Evolutionary conservation across 2,113 vertebrate genomes (phyloP).

Genomic region (Aspiorhynchus laticeps): DNA sequence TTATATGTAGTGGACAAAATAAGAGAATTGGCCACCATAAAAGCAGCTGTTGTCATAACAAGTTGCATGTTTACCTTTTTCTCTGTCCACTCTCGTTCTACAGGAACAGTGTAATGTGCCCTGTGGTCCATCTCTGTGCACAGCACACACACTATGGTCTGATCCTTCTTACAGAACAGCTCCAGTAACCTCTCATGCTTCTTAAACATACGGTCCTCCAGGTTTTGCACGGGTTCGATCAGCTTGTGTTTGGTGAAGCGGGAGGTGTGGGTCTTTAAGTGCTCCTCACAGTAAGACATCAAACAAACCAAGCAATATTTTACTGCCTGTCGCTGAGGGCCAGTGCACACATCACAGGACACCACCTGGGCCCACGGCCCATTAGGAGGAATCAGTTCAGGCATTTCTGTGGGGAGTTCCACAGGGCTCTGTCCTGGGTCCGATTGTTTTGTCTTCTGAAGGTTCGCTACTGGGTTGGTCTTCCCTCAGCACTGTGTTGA

Average conservation of each 20-base stretch:
- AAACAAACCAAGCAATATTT: slow-evolving; percentile 80
- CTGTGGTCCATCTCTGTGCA: slow-evolving; percentile 79
- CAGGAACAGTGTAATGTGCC: slow-evolving; percentile 75
- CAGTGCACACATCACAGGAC: slow-evolving; percentile 78
- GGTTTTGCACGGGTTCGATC: slow-evolving; percentile 75
- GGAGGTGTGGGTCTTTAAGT: slow-evolving; percentile 71
- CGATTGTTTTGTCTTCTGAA: slow-evolving; percentile 51
- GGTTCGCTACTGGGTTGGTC: slow-evolving; percentile 45
- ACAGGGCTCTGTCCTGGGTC: slow-evolving; percentile 28
- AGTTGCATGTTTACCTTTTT: slow-evolving; percentile 72
- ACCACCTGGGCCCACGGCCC: slow-evolving; percentile 66
- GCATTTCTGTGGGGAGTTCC: slow-evolving; percentile 56
- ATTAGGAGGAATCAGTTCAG: slow-evolving; percentile 45
- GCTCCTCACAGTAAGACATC: slow-evolving; percentile 82
- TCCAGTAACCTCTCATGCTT: slow-evolving; percentile 78
- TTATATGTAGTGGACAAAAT: not conserved
- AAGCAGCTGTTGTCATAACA: not conserved
- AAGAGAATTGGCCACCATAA: not conserved
- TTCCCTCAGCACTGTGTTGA: slow-evolving; percentile 78
- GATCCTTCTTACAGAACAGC: slow-evolving; percentile 80
- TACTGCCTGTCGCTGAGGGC: slow-evolving; percentile 66
- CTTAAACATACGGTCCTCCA: slow-evolving; percentile 77
- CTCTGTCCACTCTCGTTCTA: slow-evolving; percentile 77
- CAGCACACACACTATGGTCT: slow-evolving; percentile 77
- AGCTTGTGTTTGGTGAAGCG: slow-evolving; percentile 80